Conservation (phyloP, 2,113 vertebrate species). For the Bothrops jararaca region DNA sequence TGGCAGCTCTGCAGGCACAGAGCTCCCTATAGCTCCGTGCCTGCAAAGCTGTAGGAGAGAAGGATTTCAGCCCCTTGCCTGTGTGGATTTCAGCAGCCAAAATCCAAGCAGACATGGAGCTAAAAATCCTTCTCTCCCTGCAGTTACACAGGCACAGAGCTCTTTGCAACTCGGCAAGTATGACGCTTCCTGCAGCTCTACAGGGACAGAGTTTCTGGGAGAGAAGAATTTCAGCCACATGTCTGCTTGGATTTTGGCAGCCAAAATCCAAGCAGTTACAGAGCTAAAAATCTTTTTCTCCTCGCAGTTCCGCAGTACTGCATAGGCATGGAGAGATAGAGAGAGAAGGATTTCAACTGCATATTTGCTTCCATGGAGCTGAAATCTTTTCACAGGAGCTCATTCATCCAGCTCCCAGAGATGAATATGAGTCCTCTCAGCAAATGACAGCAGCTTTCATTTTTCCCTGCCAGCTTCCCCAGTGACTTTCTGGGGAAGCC, state of each 20-base stretch:
- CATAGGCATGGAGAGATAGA: background rate
- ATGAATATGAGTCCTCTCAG: background rate
- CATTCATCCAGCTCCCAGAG: background rate
- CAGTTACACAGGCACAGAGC: background rate
- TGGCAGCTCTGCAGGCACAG: background rate
- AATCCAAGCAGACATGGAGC: background rate
- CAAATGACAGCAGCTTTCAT: background rate
- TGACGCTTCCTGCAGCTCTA: background rate
- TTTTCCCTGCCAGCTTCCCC: background rate
- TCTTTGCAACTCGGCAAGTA: background rate
- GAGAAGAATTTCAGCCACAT: background rate
- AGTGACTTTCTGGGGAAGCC: background rate
- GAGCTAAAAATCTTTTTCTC: background rate
- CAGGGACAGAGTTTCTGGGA: background rate
- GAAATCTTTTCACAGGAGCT: background rate
- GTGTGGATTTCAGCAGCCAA: background rate
- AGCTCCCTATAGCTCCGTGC: background rate
- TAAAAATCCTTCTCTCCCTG: background rate
- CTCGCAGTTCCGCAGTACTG: background rate
- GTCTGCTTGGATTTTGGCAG: background rate
- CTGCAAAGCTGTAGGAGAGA: background rate
- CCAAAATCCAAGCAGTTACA: background rate
- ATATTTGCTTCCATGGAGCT: background rate
- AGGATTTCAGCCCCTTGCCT: background rate
- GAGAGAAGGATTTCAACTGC: background rate